Evolutionary conservation across 1,140 invertebrate species (phyloP), one percentile per base, ranked within the genome.

Genomic region (Ceratina calcarata): DNA sequence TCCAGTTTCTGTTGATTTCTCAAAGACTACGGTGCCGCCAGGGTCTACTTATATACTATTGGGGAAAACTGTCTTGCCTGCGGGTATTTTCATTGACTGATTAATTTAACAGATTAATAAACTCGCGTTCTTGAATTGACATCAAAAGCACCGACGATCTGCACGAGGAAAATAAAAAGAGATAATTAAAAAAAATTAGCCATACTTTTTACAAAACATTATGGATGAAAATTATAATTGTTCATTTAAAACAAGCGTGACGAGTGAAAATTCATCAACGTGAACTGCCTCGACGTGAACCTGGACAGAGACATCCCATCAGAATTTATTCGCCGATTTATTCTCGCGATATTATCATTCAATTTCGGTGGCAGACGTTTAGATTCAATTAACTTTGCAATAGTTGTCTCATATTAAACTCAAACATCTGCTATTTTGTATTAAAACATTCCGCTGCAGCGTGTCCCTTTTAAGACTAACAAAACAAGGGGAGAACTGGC

Each of bases 321-420:
- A 51, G 67, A 49, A 51, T 32, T 13, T 37, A 18, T 20, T n/a
- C 22, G 13, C 22, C 37, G 32, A 10, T 60, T 69, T n/a, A 49
- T 49, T 49, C 22, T 49, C 45, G n/a, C 27, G 49, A 16, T 51
- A 45, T 67, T 58, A 68, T 60, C 49, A 15, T 69, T 78, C 20
- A 62, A 78, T 78, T 78, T 64, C 27, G 58, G 12, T 20, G n/a
- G 53, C 58, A 37, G 58, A 51, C 22, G 58, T 78, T 78, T 78
- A 78, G 45, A 62, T 78, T 64, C 45, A 78, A 71, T 78, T 78
- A 71, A 71, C 49, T 55, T 3, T 3, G 68, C 32, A 16, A 64
- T 49, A 57, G 15, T 64, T n/a, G 67, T 45, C 45, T 6, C 16
- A 15, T 62, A 78, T 71, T 62, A 71, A 78, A 71, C 18, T 71